Base-by-base conservation (phyloP, 2,113 vertebrate species). In the Symphodus melops region DNA sequence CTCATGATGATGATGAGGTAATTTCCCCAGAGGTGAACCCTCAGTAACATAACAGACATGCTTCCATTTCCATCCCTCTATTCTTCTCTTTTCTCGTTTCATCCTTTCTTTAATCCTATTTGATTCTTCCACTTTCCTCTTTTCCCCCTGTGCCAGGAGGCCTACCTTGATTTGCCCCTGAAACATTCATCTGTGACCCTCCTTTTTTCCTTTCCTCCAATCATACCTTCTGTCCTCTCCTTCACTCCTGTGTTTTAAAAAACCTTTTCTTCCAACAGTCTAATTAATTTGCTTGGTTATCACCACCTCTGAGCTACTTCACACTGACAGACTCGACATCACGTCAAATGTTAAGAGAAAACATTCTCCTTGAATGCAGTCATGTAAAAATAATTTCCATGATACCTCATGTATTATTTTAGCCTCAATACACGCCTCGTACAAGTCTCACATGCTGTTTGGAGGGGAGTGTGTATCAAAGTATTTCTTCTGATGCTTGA, bases 1-100 rank as follows among this genome's bases (percentile, higher is more conserved):
- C 91, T 84, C 70, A 39, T 89, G 64, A 73, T 89, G 92, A 95
- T 97, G 92, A 95, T 97, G 96, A 97, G 95, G 96, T 96, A 88
- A 96, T 96, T 95, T 95, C 95, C 94, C 94, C 80, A 21, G 93
- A 93, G 95, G 94, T 95, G 93, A 95, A 91, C 93, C 92, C 91
- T 95, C 93, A 88, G 86, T 93, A 95, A 92, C 91, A 91, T 88
- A 83, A 92, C 87, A 93, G 92, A 89, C 92, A 84, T 72, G 79
- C 79, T 75, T 88, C 84, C 79, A 63, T 91, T 91, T 93, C 71
- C 12, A 53, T 46, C 65, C 76, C 54, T 77, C 13, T 52, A 37
- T 73, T 0, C 21, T 63, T 82, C 48, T 44, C 42, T 60, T 23
- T 90, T 72, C 13, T 25, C 61, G 70, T 49, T 41, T 71, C 20